Base-by-base conservation (phyloP, 2,113 vertebrate species). In the Chaetura pelagica region DNA sequence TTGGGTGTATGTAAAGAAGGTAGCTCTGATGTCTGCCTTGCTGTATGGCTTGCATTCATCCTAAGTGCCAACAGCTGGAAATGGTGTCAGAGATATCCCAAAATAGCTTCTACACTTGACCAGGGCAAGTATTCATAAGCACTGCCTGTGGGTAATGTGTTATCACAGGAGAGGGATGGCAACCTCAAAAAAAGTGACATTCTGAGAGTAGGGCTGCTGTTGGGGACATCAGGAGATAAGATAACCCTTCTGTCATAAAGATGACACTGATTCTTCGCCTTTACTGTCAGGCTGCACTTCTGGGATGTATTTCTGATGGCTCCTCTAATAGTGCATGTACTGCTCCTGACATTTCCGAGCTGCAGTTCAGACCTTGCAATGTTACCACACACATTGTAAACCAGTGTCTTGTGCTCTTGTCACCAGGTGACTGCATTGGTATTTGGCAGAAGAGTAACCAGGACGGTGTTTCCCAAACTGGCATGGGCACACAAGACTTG, bases 1-100 rank as follows among this genome's bases (percentile, higher is more conserved):
- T 10, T 38, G 8, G 27, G 9, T 29, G 2, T 14, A 9, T 10
- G 27, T 6, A 46, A 49, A 76, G 30, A 7, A 66, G 21, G 11
- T n/a, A 57, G 4, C 15, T 55, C 15, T 46, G 48, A n/a, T 21
- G 19, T 21, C 14, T 59, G 32, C 22, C 24, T 54, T 1, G 1
- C 22, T 38, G 7, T 30, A 15, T 7, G 4, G 16, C 1, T 0
- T 9, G 26, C 21, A 4, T 4, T 61, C 22, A 8, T 7, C 7
- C 4, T 30, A 52, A 40, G 21, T n/a, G 34, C 14, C 19, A 74
- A 15, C 26, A 57, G 17, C 46, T 54, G 54, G 27, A 63, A 84
- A 48, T 20, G 11, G 61, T 15, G 8, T 38, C 27, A 54, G 58
- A 84, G 35, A 75, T 8, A 49, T 29, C 17, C 46, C 0, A 0